Evolutionary conservation across 2,113 vertebrate species (phyloP), one percentile per base, ranked within the genome.

Genomic region (Misgurnus anguillicaudatus): DNA sequence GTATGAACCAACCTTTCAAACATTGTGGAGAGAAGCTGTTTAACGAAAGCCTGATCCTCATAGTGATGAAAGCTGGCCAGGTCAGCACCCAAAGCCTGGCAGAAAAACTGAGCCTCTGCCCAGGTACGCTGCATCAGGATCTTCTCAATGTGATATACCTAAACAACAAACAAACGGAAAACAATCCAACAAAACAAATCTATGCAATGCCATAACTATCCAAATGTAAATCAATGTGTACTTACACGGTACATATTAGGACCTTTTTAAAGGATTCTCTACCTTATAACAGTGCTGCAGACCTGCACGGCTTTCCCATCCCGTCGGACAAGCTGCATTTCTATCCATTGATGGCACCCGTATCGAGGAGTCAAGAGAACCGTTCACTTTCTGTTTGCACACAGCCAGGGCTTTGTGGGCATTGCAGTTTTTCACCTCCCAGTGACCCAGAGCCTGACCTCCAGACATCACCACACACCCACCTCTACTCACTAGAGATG

Each of bases 71-170:
- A 98, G 83, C 96, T 98, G 86, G 93, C 95, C 86, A 99, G 94
- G 87, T 98, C 93, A 74, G 94, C 94, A 73, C 96, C 96, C 58
- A 98, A 95, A 83, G 94, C 95, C 85, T 93, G 94, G 88, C 97
- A 99, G 83, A 98, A 94, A 0, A 87, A 89, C 88, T 98, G 95
- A 4, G 97, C 95, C 87, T 98, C 96, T 47, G 91, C 87, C 97
- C 97, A 99, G 0, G 95, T 93, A 85, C 96, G 95, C 84, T 94
- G 96, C 92, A 93, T 95, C 63, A 97, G 81, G 78, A 98, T 90
- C 82, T 98, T 99, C 88, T 98, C 97, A 75, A 88, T 93, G 65
- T 99, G 96, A 89, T 97, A 98, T 84, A 98, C 92, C 97, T 99
- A 80, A n/a, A 83, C 45, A 45, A 41, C 42, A 17, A 42, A 39